phyloP scores from a whole-genome alignment of 2,113 vertebrate genomes.

The Gavialis gangeticus region DNA sequence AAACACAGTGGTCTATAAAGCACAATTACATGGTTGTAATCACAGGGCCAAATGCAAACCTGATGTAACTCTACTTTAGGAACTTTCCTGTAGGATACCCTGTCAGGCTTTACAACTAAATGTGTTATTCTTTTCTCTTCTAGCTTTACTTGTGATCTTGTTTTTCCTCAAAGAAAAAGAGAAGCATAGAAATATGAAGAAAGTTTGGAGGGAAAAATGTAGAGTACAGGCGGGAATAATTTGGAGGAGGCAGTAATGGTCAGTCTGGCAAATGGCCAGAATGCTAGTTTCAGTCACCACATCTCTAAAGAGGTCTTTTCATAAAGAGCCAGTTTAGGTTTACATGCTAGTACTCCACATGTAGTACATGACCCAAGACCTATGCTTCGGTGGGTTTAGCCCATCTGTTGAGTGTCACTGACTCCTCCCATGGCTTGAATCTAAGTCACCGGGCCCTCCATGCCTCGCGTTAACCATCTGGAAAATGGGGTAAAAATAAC shows the following conservation, averaged over 20 bases:
- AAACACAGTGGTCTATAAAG: conserved; percentile 31
- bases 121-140: conserved; percentile 7
- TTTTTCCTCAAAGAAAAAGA: not conserved
- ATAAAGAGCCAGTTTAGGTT: conserved; percentile 19
- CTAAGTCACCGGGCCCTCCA: not conserved
- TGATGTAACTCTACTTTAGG: not conserved
- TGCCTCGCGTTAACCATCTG: not conserved
- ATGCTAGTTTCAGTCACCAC: not conserved
- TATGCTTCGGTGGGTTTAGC: not conserved
- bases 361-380: not conserved
- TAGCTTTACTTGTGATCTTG: not conserved
- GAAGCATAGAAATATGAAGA: not conserved
- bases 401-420: not conserved
- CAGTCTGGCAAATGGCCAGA: conserved; percentile 20
- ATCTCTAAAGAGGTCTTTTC: not conserved
- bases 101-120: not conserved
- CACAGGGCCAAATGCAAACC: not conserved
- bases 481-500: not conserved
- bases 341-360: not conserved
- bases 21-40: conserved; percentile 19
- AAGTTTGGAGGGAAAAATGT: conserved; percentile 30
- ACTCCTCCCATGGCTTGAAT: not conserved
- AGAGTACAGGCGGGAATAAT: not conserved
- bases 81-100: not conserved
- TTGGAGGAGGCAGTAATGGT: not conserved